A percentile compares a stretch with the other conserved stretches of the same genome.
Conservation (phyloP, 2,113 vertebrate species). For the Phrynocephalus versicolor region DNA sequence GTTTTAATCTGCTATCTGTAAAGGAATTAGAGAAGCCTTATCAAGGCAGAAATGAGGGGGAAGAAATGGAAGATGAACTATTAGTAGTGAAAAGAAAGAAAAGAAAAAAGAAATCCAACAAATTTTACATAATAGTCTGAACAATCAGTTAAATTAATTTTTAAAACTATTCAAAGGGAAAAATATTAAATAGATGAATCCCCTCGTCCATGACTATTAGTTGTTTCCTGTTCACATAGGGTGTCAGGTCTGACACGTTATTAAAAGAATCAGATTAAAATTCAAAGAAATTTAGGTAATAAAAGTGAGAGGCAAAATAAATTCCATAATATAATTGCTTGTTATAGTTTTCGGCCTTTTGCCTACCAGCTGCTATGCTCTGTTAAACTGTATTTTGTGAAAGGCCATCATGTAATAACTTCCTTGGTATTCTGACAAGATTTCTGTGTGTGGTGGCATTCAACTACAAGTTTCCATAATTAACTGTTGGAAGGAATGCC, state of each 20-base stretch:
- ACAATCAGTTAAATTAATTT: conserved; percentile 73
- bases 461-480: conserved; percentile 63
- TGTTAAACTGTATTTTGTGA: conserved; percentile 72
- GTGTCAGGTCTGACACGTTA: conserved; percentile 68
- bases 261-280: conserved; percentile 74
- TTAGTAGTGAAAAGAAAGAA: conserved; percentile 55
- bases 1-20: conserved; percentile 57
- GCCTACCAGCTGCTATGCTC: conserved; percentile 70
- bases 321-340: conserved; percentile 71
- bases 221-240: conserved; percentile 62
- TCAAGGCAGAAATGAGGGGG: conserved; percentile 39
- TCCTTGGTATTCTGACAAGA: conserved; percentile 69
- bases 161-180: conserved; percentile 64
- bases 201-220: conserved; percentile 64
- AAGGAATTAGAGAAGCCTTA: conserved; percentile 51
- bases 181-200: conserved; percentile 75
- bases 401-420: conserved; percentile 65
- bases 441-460: conserved; percentile 59
- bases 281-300: conserved; percentile 70
- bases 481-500: conserved; percentile 56
- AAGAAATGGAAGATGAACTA: conserved; percentile 53
- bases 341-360: conserved; percentile 68
- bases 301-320: conserved; percentile 65
- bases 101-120: conserved; percentile 60
- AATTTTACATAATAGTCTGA: conserved; percentile 67